Base-by-base conservation (phyloP, 2,113 vertebrate species). In the Pituophis catenifer region DNA sequence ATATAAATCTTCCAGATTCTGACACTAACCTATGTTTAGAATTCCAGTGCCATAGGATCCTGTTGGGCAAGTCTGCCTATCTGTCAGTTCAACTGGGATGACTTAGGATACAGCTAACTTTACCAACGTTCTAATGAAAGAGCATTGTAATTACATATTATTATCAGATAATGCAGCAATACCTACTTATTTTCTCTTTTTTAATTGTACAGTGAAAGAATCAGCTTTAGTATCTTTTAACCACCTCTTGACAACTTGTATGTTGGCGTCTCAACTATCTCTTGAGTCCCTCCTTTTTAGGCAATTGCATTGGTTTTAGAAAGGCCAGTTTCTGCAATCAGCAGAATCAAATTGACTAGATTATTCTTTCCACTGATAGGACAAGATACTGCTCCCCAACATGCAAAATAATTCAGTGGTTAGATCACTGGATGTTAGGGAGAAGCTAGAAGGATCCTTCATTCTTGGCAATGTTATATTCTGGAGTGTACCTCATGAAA, bases 201-300 rank as follows among this genome's bases (percentile, higher is more conserved):
- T 55, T 88, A 94, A 89, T 33, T 91, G 91, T 86, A 92, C 50
- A 24, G 44, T 57, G 94, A 90, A 93, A 55, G 48, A 11, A 0
- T 21, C 50, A 85, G 21, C 55, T 15, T 33, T 0, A 3, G 21
- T 48, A 92, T 91, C 54, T 89, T 38, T 11, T 19, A 0, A 4
- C 21, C 48, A 90, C 87, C 57, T 88, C 55, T 92, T 10, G 50
- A 91, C 53, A 81, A 91, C 55, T 70, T 0, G 5, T 11, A 48
- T 8, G 55, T 44, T 87, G 59, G 81, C 13, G 11, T 57, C 90
- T 97, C 92, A 29, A 19, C 75, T 94, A 91, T 57, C 89, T 93
- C 92, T 93, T 0, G 0, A 44, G 93, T 93, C 57, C 52, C 12
- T 19, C 62, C 3, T 1, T 59, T 89, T 89, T 59, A 33, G 70